phyloP scores from a whole-genome alignment of 1,140 invertebrate species.

The Drosophila rhopaloa region DNA sequence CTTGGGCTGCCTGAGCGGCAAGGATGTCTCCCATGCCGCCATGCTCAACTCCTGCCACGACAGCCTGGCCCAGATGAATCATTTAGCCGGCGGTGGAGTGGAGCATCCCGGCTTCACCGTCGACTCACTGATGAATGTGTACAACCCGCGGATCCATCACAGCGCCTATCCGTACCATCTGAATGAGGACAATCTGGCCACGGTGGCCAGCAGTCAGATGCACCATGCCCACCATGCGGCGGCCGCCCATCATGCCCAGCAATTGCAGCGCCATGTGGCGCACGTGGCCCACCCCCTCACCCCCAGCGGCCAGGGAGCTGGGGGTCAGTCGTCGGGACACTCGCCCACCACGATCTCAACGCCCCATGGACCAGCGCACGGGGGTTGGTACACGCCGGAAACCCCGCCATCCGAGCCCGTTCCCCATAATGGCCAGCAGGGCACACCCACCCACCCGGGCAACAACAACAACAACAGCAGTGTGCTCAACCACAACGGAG shows the following conservation, averaged over 20 bases:
- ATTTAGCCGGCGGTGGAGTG: slow-evolving; percentile 70
- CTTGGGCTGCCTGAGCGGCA: slow-evolving; percentile 75
- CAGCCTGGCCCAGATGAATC: slow-evolving; percentile 84
- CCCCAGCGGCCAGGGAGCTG: slow-evolving; percentile 61
- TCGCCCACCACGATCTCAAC: slow-evolving; percentile 82
- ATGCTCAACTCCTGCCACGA: slow-evolving; percentile 84
- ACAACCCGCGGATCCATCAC: slow-evolving; percentile 84
- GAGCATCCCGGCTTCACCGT: slow-evolving; percentile 84
- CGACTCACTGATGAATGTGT: slow-evolving; percentile 84
- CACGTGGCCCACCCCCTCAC: slow-evolving; percentile 76
- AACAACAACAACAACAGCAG: slow-evolving; percentile 51
- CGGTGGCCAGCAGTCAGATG: slow-evolving; percentile 64
- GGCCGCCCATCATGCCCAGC: slow-evolving; percentile 78
- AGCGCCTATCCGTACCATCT: slow-evolving; percentile 84
- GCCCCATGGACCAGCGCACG: slow-evolving; percentile 79
- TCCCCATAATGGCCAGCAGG: slow-evolving; percentile 53
- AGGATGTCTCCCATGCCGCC: slow-evolving; percentile 75
- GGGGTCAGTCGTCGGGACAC: slow-evolving; percentile 72
- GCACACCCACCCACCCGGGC: slow-evolving; percentile 67
- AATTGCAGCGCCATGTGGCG: slow-evolving; percentile 66
- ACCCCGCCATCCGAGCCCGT: slow-evolving; percentile 81
- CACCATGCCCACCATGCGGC: slow-evolving; percentile 77
- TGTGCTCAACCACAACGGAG: slow-evolving; percentile 41
- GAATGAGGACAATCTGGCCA: slow-evolving; percentile 77
- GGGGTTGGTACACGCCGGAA: slow-evolving; percentile 84